These are phyloP conservation scores for Embidobia sp. DNA, from an alignment of 2,888 invertebrate genomes.

Conservation along the genomic window DNA sequence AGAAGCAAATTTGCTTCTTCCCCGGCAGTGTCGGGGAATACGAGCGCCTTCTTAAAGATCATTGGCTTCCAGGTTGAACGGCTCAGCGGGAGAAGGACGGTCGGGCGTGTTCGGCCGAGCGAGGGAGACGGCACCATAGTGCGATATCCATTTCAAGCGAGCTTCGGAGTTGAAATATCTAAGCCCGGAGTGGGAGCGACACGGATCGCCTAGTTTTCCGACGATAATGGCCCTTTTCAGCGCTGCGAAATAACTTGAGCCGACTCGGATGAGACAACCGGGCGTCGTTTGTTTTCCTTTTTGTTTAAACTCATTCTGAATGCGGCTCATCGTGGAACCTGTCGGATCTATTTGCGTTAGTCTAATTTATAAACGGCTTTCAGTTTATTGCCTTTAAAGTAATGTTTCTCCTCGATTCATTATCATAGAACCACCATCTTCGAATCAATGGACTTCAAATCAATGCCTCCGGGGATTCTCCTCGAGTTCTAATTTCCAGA, in stretches of 20 bases:
- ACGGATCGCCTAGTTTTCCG: conserved; percentile 60
- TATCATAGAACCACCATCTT: too few relatives aligned
- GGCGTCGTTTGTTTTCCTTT: conserved; percentile 31
- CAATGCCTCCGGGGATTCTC: too few relatives aligned
- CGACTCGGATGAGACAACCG: conserved; percentile 24
- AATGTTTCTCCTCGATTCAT: too few relatives aligned
- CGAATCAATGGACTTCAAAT: too few relatives aligned
- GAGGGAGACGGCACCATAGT: conserved; percentile 22
- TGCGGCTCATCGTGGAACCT: neutral
- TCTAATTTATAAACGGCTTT: too few relatives aligned
- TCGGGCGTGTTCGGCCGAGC: neutral
- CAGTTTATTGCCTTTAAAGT: too few relatives aligned
- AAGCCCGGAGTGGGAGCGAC: conserved; percentile 44
- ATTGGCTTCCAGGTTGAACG: conserved; percentile 44
- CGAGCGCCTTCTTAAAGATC: conserved; percentile 53
- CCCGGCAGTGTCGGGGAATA: conserved; percentile 42
- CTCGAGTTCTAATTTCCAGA: too few relatives aligned
- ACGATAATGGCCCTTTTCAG: conserved; percentile 64
- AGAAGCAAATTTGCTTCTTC: conserved; percentile 54
- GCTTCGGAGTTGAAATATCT: conserved; percentile 43
- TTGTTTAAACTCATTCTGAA: conserved; percentile 10
- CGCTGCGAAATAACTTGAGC: conserved; percentile 47
- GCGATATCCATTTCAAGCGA: conserved; percentile 49
- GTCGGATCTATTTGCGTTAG: neutral
- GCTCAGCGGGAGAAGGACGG: conserved; percentile 20